These are phyloP conservation scores for Nothoprocta perdicaria DNA, from an alignment of 2,113 vertebrate genomes.

Conservation along the genomic window DNA sequence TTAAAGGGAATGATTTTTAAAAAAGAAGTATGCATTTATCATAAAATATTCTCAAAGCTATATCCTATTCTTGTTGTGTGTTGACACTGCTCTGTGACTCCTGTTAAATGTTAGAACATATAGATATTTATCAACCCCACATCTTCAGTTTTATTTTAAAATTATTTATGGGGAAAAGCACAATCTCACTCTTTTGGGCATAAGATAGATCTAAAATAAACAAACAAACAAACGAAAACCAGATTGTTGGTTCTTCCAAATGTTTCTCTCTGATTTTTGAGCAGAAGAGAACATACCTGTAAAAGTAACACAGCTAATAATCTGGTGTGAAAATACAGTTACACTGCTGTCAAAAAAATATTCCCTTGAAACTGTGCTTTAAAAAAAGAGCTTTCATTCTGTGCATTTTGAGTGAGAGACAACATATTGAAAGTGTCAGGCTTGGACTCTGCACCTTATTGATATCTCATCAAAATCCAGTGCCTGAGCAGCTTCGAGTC, in stretches of 20 bases:
- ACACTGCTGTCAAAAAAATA: conserved; percentile 10
- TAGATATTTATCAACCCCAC: rapidly evolving
- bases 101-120: background rate
- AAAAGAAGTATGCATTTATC: background rate
- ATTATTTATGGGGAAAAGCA: background rate
- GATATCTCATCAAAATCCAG: conserved; percentile 17
- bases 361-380: background rate
- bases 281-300: background rate
- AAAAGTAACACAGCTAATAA: background rate
- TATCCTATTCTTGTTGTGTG: background rate
- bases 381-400: conserved; percentile 3
- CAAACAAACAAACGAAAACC: background rate
- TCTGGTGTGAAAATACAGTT: background rate
- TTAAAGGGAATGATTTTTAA: background rate
- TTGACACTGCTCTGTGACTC: too few relatives aligned
- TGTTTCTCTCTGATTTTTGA: background rate
- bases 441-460: background rate
- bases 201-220: background rate
- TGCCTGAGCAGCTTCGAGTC: background rate
- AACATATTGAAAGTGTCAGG: conserved; percentile 4
- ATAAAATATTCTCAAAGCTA: background rate
- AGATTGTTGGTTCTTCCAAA: background rate
- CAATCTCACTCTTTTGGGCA: background rate
- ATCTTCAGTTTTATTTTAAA: background rate
- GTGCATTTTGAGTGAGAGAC: background rate